Base-by-base conservation (phyloP, 1,140 invertebrate species). In the Steinernema khuongi region DNA sequence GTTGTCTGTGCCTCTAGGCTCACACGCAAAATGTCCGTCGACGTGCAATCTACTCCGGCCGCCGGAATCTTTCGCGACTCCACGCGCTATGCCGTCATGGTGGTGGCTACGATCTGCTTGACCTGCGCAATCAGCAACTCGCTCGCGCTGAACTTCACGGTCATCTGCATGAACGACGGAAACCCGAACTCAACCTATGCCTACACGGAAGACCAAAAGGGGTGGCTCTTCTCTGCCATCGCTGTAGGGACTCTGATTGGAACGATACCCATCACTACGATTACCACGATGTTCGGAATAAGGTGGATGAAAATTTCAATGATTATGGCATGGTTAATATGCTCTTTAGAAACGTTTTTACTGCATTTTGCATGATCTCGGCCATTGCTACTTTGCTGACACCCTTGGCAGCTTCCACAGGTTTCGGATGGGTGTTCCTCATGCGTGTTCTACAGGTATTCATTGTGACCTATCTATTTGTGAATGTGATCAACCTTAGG, bases 161-260 rank as follows among this genome's bases (percentile, higher is more conserved):
- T 77, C 17, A 77, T 77, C 31, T 77, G 76, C 41, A 77, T 77
- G 76, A 68, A 78, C 18, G 76, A 77, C 41, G 75, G 72, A 0
- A 29, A 29, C 14, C 66, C 31, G 18, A 67, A 76, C 36, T 67
- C 50, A 4, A 60, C 50, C 4, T 11, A 14, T 17, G 50, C 50
- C 26, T 60, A 60, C 50, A 17, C 7, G 2, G 50, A 60, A 22
- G 50, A 60, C 19, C 14, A 60, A 22, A 60, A 60, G 50, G 19
- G 50, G 7, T 60, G 50, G 0, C 76, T 77, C n/a, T 75, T 77
- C 70, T 74, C 73, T 1, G 70, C 72, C 0, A 68, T 76, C 33
- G 76, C 76, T 11, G 44, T 77, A 18, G 76, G 76, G 1, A 41
- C 68, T 17, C 43, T 77, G 0, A 19, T 74, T 28, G 73, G 73